Evolutionary conservation across 2,113 vertebrate genomes (phyloP), one percentile per base, ranked within the genome.

Genomic region (Scolopax mira): DNA sequence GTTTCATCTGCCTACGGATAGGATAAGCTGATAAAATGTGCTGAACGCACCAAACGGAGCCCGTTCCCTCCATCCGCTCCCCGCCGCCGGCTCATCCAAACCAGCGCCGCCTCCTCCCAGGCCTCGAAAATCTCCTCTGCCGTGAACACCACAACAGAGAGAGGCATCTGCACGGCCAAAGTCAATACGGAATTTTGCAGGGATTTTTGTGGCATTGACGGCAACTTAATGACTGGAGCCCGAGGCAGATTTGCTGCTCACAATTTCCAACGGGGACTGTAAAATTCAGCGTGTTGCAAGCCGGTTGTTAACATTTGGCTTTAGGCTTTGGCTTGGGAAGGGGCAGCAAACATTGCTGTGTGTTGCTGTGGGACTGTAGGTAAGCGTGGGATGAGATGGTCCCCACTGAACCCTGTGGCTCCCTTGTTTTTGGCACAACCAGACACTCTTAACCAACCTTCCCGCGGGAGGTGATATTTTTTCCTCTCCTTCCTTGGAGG

Each of bases 1-100:
- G 66, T 94, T 95, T 82, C 74, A 93, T 93, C 94, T 91, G 90
- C 95, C 93, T 82, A 96, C 89, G 30, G 84, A 85, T 88, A 51
- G 88, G 95, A 80, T 85, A 88, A 90, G 84, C 92, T 88, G 93
- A 95, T 91, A 85, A 94, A 96, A 97, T 93, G 91, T 96, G 95
- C 94, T 87, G 93, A 97, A 91, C 11, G n/a, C 86, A 90, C 94
- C 84, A 75, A 92, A 73, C 33, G 39, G 94, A 97, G 95, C 82
- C 81, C 64, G 89, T n/a, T 90, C 73, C 93, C 80, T 91, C 92
- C 92, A 79, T 64, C 74, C 84, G 25, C 90, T 96, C 82, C 85
- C 78, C 0, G 3, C 58, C 21, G 12, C 78, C 35, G 16, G 31
- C 96, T 77, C 95, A 46, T 65, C 93, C 79, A 91, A 94, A 79